Percentiles rank a stretch among this genome's conserved stretches.
Conservation (phyloP, 2,113 vertebrate species). For the Lutjanus erythropterus region DNA sequence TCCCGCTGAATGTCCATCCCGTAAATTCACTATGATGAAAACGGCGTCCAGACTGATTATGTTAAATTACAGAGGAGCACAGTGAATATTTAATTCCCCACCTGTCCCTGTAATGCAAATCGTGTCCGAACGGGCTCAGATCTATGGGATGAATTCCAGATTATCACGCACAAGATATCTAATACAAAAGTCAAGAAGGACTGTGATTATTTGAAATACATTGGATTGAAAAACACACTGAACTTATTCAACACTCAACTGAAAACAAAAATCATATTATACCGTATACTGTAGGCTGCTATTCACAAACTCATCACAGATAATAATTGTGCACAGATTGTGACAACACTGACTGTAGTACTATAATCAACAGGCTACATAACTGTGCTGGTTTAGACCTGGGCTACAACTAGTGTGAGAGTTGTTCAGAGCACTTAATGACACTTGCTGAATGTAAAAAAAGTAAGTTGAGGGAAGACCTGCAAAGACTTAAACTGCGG, state of each 20-base stretch:
- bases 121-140: neutral
- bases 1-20: neutral
- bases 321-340: constrained; percentile 1
- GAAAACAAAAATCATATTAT: neutral
- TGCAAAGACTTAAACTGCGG: constrained; percentile 16
- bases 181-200: constrained; percentile 6
- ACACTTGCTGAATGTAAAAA: constrained; percentile 47
- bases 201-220: constrained; percentile 22
- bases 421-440: constrained; percentile 55
- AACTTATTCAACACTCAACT: constrained; percentile 11
- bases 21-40: neutral
- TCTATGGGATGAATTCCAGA: constrained; percentile 3
- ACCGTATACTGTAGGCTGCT: neutral
- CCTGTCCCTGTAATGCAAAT: neutral
- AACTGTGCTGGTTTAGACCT: constrained; percentile 59
- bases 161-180: neutral
- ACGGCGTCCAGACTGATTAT: neutral
- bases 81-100: neutral
- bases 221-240: constrained; percentile 13
- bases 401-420: constrained; percentile 20
- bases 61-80: neutral
- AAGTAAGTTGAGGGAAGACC: constrained; percentile 32
- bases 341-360: neutral
- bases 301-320: constrained; percentile 19
- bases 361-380: constrained; percentile 46